These are phyloP conservation scores for Lagria hirta DNA, from an alignment of 2,888 invertebrate species.

Conservation along the genomic window DNA sequence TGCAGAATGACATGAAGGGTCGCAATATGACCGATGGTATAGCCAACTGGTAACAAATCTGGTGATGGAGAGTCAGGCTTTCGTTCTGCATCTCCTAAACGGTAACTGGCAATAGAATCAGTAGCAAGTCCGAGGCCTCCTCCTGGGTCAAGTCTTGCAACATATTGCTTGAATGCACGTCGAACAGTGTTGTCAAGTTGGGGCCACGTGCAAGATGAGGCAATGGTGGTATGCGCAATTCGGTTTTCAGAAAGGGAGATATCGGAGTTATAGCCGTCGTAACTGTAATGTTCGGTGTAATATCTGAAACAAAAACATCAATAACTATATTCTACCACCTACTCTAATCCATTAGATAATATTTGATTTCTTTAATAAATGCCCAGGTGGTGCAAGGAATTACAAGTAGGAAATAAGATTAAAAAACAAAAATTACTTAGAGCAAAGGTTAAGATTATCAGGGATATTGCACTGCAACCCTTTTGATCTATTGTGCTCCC, in stretches of 20 bases:
- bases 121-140: constrained; percentile 76
- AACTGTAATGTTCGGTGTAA: constrained; percentile 51
- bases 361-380: no score
- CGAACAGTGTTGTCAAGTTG: constrained; percentile 88
- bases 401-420: neutral
- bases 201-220: constrained; percentile 94
- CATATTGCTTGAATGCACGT: constrained; percentile 92
- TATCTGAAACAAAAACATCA: constrained; percentile 38
- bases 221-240: constrained; percentile 87
- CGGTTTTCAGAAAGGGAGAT: constrained; percentile 65
- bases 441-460: no score
- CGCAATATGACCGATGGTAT: constrained; percentile 84
- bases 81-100: constrained; percentile 85
- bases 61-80: constrained; percentile 81
- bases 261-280: constrained; percentile 50
- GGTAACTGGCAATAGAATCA: constrained; percentile 92
- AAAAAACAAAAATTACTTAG: constrained; percentile 3
- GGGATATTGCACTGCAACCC: no score
- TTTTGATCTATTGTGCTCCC: no score
- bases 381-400: no score
- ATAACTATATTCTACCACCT: no score
- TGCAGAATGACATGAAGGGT: constrained; percentile 88
- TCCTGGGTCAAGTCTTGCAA: constrained; percentile 89
- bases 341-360: no score
- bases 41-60: constrained; percentile 90